Base-by-base conservation (phyloP, 2,888 invertebrate genomes). In the Aporophyla nigra region DNA sequence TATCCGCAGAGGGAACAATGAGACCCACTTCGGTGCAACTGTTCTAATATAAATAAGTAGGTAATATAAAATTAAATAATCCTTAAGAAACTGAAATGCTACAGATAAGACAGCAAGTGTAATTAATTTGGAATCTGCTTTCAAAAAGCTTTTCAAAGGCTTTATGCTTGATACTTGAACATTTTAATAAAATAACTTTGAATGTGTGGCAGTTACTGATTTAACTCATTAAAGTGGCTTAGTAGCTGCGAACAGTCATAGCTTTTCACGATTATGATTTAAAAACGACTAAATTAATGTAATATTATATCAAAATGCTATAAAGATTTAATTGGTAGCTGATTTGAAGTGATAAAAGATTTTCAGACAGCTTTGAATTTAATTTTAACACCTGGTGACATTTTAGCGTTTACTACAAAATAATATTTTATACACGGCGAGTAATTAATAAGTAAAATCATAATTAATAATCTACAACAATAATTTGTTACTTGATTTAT, bases 1-100 rank as follows among this genome's bases (percentile, higher is more conserved):
- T 89, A 87, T 87, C 83, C 83, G 84, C 82, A 86, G 85, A 84
- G 82, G 84, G 87, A 85, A 92, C 91, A 89, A 89, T 87, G 86
- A 83, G 77, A 81, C 74, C 85, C 74, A 83, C 82, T 82, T 76
- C 46, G 73, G 70, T 86, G 88, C 86, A 87, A 84, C 84, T 78
- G 80, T 82, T 83, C 63, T 82, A 70, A 71, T 82, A 74, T 63
- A 82, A 86, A 84, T 81, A 81, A 78, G 71, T 80, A 84, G 69
- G 27, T 59, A 53, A 80, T 80, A 74, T 75, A 54, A 76, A 83
- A 82, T 81, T 82, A 68, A 86, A 84, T 83, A 85, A 79, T 77
- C 53, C 56, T 61, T 71, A 53, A 61, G 65, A 73, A 80, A 80
- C 65, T 76, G 74, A 86, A 76, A 81, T 33, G 71, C 46, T 51